phyloP scores from a whole-genome alignment of 1,140 invertebrate species.

The Drosophila subpulchrella region DNA sequence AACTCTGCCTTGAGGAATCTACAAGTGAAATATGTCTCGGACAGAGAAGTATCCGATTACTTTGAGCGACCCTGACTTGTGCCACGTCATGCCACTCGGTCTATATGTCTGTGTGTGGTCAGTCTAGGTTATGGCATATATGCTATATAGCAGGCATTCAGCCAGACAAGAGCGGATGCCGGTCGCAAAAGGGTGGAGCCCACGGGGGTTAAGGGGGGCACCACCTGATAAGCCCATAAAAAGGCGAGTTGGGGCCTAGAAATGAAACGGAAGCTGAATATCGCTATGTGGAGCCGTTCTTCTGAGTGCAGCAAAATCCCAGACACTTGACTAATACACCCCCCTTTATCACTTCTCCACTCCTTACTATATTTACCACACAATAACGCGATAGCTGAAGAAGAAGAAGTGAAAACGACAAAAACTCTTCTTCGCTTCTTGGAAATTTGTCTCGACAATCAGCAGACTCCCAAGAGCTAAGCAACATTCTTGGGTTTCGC shows the following conservation, averaged over 20 bases:
- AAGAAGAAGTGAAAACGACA: slow-evolving; percentile 9
- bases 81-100: slow-evolving; percentile 38
- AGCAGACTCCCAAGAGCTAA: slow-evolving; percentile 55
- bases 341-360: neutral
- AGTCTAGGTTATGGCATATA: slow-evolving; percentile 5
- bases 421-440: slow-evolving; percentile 49
- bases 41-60: slow-evolving; percentile 35
- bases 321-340: slow-evolving; percentile 35
- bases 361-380: slow-evolving; percentile 13
- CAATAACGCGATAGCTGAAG: slow-evolving; percentile 23
- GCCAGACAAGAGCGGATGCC: slow-evolving; percentile 40
- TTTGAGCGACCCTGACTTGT: slow-evolving; percentile 41
- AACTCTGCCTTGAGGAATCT: neutral
- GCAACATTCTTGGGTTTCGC: slow-evolving; percentile 33
- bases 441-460: slow-evolving; percentile 75
- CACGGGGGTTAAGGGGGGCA: neutral
- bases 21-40: slow-evolving; percentile 10
- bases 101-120: slow-evolving; percentile 26
- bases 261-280: slow-evolving; percentile 45
- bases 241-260: slow-evolving; percentile 30
- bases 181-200: slow-evolving; percentile 21
- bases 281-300: slow-evolving; percentile 15
- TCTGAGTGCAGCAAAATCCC: slow-evolving; percentile 6
- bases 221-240: slow-evolving; percentile 45
- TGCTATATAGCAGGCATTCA: neutral